phyloP scores from a whole-genome alignment of 2,888 invertebrate genomes.

The Epinotia ramella region DNA sequence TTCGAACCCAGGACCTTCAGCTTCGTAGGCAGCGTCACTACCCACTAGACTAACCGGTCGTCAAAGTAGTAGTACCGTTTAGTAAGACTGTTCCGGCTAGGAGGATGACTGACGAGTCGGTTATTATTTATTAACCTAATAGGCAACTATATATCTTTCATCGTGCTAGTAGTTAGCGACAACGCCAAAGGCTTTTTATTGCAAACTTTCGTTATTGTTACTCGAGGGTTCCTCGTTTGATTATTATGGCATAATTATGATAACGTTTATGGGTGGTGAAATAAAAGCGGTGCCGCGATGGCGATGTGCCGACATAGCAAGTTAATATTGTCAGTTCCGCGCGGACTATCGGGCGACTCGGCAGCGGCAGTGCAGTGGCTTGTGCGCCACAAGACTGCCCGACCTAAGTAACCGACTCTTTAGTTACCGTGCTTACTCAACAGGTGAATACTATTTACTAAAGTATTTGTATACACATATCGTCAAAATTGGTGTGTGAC shows the following conservation, averaged over 20 bases:
- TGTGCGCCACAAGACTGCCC: background rate
- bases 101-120: background rate
- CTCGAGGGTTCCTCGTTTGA: conserved; percentile 21
- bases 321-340: conserved; percentile 41
- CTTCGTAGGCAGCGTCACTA: no score
- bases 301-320: conserved; percentile 20
- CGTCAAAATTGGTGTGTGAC: conserved; percentile 4
- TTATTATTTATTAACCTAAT: no score
- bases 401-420: background rate
- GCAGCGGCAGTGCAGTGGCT: conserved; percentile 39
- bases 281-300: conserved; percentile 17
- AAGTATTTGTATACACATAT: background rate
- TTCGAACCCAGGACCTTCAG: no score
- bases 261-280: conserved; percentile 17
- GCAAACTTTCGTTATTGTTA: background rate
- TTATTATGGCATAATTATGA: conserved; percentile 16
- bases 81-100: background rate
- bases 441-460: conserved; percentile 16
- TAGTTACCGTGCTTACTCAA: conserved; percentile 9
- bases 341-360: conserved; percentile 36
- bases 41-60: no score
- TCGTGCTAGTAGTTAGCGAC: background rate
- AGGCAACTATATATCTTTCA: background rate
- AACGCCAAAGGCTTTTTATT: background rate
- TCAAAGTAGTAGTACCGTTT: no score